Evolutionary conservation across 2,113 vertebrate species (phyloP), one percentile per base, ranked within the genome.

Genomic region (Aegotheles bennettii): DNA sequence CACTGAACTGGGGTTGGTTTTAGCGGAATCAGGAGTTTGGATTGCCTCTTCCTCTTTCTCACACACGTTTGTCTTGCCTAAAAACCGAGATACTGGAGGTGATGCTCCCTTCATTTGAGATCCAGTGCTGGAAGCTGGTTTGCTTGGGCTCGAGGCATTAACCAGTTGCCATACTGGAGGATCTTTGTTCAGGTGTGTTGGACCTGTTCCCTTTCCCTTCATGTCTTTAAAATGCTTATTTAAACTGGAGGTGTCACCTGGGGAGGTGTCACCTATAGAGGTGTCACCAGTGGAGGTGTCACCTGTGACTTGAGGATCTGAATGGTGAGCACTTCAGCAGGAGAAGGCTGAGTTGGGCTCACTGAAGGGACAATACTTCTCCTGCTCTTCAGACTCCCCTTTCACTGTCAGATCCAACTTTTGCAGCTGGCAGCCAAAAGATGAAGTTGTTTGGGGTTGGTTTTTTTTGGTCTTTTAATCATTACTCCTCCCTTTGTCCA

Each of bases 31-130:
- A 23, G 24, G 79, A 94, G 74, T 89, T 94, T 69, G 87, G 87
- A 33, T 68, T 94, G 61, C 83, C 48, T 94, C 89, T 74, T 71
- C 65, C 81, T 78, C 92, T 77, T 90, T 80, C 93, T 93, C 87
- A 75, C 78, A 33, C 56, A 1, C 45, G 64, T 89, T 77, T 63
- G 56, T 28, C 43, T 47, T 71, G 18, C 61, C 36, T 26, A 5
- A 31, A 38, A 45, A 5, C 2, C 47, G 20, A 71, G 81, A 47
- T 68, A 69, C 84, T 90, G 45, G 56, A 76, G 94, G 36, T n/a
- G 84, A 10, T 47, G 31, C 24, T 85, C 78, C 94, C 53, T 69
- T 75, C 56, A 2, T 84, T 67, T 95, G 24, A 59, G 77, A 57
- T 73, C 69, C 60, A 68, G 50, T 77, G 57, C 60, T 89, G 43